Evolutionary conservation across 2,113 vertebrate species (phyloP), one percentile per base, ranked within the genome.

Genomic region (Gymnorhina tibicen): DNA sequence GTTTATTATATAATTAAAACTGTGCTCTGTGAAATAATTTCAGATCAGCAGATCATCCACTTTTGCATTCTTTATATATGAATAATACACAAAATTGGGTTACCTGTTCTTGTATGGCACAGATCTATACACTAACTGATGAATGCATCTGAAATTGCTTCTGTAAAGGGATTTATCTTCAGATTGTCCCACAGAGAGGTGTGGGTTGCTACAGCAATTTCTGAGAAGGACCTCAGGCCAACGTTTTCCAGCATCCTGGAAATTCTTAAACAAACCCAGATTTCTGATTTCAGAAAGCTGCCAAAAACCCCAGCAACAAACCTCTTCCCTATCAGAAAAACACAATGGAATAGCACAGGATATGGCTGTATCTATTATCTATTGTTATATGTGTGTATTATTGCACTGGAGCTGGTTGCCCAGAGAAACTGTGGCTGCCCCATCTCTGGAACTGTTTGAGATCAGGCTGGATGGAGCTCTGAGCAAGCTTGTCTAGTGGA

Each of bases 1-100:
- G 55, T 90, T 96, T 86, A 59, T 77, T 66, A 76, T n/a, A 76
- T 80, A 88, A 96, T 96, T 95, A 93, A 76, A 93, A 77, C 21
- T 87, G 6, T 59, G 64, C 63, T 90, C 46, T 70, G 28, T 85
- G 56, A 97, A 93, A 88, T 80, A 88, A 77, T 75, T 94, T 91
- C 56, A 63, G 67, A 77, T 96, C 91, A 96, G 85, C 90, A 96
- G 39, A 94, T 96, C 67, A 67, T 35, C 42, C 1, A 9, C 16
- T 70, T 94, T 93, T 90, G 35, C 24, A 88, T 96, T 90, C 13
- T 68, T 85, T 53, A 62, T 22, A 7, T 62, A 35, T 37, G 19
- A 66, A 16, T 26, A 74, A 76, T 52, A 32, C 4, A 47, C 24
- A 69, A 86, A 83, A 97, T 86, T 96, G 82, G 78, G 93, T 96